These are phyloP conservation scores for Daphoenositta chrysoptera DNA, from an alignment of 2,113 vertebrate species.

Conservation along the genomic window DNA sequence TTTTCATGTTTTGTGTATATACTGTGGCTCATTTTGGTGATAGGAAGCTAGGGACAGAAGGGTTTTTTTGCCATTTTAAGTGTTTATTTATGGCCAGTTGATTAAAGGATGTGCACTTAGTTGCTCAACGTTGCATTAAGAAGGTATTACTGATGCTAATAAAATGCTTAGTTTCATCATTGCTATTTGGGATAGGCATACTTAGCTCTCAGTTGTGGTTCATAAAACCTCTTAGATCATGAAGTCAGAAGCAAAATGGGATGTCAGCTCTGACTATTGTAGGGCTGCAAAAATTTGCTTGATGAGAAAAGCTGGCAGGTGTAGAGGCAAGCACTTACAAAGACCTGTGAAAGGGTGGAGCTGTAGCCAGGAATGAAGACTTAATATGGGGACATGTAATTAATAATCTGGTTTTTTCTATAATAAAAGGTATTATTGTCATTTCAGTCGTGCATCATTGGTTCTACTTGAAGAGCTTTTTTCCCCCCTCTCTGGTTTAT, in stretches of 20 bases:
- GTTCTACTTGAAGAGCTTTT: not conserved
- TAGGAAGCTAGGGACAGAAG: not conserved
- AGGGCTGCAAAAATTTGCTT: not conserved
- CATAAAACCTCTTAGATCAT: not conserved
- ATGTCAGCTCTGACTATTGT: not conserved
- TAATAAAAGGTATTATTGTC: not conserved
- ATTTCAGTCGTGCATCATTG: not conserved
- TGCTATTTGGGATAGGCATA: not conserved
- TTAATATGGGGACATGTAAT: not conserved
- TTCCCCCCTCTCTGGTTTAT: rapidly evolving
- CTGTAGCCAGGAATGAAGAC: not conserved
- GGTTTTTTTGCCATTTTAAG: not conserved
- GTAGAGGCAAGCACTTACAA: not conserved
- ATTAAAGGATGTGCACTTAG: constrained; percentile 36
- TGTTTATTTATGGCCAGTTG: not conserved
- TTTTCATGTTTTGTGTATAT: not conserved
- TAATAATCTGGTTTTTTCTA: rapidly evolving
- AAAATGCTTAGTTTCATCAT: not conserved
- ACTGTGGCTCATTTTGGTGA: not conserved
- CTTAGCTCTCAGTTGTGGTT: not conserved
- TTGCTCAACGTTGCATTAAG: constrained; percentile 50
- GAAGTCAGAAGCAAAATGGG: not conserved
- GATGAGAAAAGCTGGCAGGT: not conserved
- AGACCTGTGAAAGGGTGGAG: not conserved
- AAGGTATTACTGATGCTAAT: constrained; percentile 61